Conservation (phyloP, 1,140 invertebrate species). For the Zaprionus africanus region DNA sequence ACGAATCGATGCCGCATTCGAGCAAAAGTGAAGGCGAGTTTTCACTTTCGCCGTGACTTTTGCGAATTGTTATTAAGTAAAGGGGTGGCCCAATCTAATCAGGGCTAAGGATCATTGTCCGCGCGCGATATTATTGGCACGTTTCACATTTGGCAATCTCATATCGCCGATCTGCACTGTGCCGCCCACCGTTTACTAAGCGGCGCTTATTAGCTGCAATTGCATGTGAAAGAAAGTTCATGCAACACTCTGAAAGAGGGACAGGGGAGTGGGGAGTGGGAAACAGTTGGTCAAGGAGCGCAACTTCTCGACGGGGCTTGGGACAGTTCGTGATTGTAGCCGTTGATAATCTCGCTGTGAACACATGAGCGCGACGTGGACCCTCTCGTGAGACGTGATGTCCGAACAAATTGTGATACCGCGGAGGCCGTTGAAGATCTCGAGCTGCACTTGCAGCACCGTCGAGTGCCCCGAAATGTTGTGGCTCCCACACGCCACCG, state of each 20-base stretch:
- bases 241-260: conserved; percentile 14
- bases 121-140: conserved; percentile 27
- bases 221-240: conserved; percentile 78
- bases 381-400: conserved; percentile 59
- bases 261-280: neutral
- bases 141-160: conserved; percentile 43
- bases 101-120: conserved; percentile 36
- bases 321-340: conserved; percentile 62
- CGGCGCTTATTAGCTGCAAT: conserved; percentile 58
- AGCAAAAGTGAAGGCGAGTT: conserved; percentile 47
- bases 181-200: conserved; percentile 62
- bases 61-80: conserved; percentile 35
- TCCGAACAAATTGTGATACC: conserved; percentile 71
- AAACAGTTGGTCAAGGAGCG: conserved; percentile 35
- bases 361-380: conserved; percentile 50
- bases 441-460: conserved; percentile 61
- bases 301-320: conserved; percentile 10
- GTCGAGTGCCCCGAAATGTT: conserved; percentile 38
- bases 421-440: conserved; percentile 43
- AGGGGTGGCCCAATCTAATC: conserved; percentile 22
- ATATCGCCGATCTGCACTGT: conserved; percentile 29
- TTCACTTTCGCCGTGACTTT: conserved; percentile 44
- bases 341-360: conserved; percentile 65
- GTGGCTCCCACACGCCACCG: conserved; percentile 64
- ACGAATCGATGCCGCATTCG: conserved; percentile 6